These are phyloP conservation scores for Microctenopoma steveboyesi DNA, from an alignment of 2,797 vertebrate genomes.

Conservation along the genomic window DNA sequence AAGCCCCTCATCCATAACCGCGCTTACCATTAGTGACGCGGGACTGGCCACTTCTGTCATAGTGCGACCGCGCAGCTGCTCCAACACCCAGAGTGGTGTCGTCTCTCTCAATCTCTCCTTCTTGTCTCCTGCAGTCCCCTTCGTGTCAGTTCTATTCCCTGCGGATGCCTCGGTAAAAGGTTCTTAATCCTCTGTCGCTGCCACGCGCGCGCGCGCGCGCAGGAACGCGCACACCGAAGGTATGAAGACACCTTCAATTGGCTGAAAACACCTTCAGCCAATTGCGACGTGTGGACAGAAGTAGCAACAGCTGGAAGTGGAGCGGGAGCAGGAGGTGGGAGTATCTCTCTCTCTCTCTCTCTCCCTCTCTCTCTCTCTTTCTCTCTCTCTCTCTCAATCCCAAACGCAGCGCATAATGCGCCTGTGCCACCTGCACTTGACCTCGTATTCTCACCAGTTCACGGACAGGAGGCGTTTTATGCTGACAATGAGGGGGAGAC, in stretches of 20 bases:
- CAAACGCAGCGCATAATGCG: conserved; percentile 40
- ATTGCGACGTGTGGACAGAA: conserved; percentile 66
- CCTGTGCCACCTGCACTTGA: conserved; percentile 71
- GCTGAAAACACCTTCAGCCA: conserved; percentile 34
- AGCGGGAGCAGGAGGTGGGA: conserved; percentile 65
- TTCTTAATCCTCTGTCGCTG: conserved; percentile 26
- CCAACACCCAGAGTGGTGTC: conserved; percentile 18
- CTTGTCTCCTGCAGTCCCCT: background rate
- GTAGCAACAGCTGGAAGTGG: conserved; percentile 74
- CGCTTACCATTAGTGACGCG: conserved; percentile 65
- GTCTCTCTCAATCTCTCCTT: conserved; percentile 5
- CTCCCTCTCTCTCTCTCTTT: conserved; percentile 25
- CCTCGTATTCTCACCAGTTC: conserved; percentile 45
- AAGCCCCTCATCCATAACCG: background rate
- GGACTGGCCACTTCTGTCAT: conserved; percentile 73
- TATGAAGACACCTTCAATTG: conserved; percentile 9
- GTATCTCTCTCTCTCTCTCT: conserved; percentile 42
- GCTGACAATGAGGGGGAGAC: conserved; percentile 4
- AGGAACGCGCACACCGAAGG: conserved; percentile 4
- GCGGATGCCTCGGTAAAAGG: conserved; percentile 10
- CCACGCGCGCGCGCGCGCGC: conserved; percentile 1
- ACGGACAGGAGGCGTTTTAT: conserved; percentile 20
- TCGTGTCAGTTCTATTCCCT: conserved; percentile 32
- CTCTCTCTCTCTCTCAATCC: conserved; percentile 33
- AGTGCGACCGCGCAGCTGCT: conserved; percentile 23